Evolutionary conservation across 2,888 invertebrate genomes (phyloP).

Genomic region (Malthinus flaveolus): DNA sequence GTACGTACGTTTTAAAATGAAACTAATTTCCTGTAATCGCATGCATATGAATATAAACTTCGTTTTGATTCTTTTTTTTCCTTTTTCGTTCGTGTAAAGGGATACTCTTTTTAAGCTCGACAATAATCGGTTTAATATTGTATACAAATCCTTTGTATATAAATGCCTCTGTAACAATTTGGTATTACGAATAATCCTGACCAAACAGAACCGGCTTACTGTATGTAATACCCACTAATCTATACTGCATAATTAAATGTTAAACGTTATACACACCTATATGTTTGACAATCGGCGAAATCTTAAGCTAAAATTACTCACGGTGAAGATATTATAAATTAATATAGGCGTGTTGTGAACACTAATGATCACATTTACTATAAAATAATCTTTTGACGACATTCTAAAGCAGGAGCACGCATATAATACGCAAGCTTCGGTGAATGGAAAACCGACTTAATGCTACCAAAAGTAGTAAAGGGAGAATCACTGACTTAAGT

Average conservation of each 20-base stretch:
- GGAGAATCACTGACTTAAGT: no score
- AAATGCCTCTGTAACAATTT: constrained; percentile 18
- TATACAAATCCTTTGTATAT: constrained; percentile 12
- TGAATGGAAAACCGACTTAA: no score
- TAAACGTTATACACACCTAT: constrained; percentile 18
- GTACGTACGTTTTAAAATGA: constrained; percentile 6
- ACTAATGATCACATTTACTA: no score
- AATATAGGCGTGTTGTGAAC: no score
- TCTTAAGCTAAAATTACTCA: not conserved
- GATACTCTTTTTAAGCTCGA: not conserved
- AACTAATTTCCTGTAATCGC: constrained; percentile 19
- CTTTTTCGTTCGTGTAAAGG: no score
- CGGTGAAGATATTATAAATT: no score
- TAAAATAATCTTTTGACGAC: no score
- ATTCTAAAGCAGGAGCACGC: no score
- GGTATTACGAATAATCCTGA: constrained; percentile 25
- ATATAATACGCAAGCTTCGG: no score
- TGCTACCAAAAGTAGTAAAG: no score
- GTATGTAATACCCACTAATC: constrained; percentile 27
- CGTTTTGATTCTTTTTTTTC: no score
- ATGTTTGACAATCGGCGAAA: not conserved
- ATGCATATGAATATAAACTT: constrained; percentile 8
- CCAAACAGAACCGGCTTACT: constrained; percentile 21
- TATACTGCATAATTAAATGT: constrained; percentile 25
- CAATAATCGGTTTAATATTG: constrained; percentile 18